Conservation (phyloP, 2,797 vertebrate species). For the Orestias chungarensis region DNA sequence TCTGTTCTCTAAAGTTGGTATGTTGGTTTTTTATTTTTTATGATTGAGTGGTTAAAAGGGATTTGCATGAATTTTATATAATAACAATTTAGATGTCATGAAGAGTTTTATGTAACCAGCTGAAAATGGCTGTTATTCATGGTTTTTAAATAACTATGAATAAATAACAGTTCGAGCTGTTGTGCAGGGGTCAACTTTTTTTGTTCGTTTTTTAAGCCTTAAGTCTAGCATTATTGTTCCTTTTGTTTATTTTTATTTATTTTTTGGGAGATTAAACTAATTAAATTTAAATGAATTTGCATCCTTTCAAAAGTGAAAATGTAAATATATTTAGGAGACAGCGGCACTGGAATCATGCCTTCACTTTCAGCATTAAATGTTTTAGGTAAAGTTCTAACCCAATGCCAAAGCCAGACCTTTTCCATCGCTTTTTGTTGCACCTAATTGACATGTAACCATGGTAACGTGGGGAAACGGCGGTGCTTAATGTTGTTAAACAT, state of each 20-base stretch:
- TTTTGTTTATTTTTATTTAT: too few species aligned
- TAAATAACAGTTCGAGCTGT: neutral
- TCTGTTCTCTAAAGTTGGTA: too few species aligned
- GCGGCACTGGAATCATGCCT: neutral
- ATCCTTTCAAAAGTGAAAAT: neutral
- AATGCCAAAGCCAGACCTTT: neutral
- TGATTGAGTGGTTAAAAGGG: constrained; percentile 1
- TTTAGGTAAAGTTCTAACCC: neutral
- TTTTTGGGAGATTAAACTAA: neutral
- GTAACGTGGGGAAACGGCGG: neutral
- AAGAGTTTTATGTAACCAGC: neutral
- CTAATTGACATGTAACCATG: neutral
- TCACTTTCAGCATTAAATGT: neutral
- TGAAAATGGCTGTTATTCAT: neutral
- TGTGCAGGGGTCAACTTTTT: neutral
- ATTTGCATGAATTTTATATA: neutral
- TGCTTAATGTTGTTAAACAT: constrained; percentile 3
- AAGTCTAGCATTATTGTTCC: neutral
- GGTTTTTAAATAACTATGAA: constrained; percentile 1
- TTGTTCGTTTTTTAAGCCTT: neutral
- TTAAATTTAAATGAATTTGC: neutral
- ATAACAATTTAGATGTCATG: constrained; percentile 3
- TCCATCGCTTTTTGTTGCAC: neutral
- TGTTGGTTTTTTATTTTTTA: neutral
- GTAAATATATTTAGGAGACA: neutral